Conservation (phyloP, 2,888 invertebrate species). For the Synergus japonicus region DNA sequence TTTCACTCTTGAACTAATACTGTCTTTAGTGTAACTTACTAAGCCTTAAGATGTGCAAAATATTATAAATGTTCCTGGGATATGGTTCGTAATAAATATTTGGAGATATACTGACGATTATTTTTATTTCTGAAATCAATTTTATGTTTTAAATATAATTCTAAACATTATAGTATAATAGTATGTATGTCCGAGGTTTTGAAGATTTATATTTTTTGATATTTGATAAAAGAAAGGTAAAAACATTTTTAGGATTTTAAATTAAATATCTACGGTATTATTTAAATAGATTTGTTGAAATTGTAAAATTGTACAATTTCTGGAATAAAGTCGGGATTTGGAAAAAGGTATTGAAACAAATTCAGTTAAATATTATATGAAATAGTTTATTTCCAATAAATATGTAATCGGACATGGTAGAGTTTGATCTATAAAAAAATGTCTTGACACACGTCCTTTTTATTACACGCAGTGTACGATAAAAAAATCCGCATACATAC, state of each 20-base stretch:
- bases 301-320: background rate
- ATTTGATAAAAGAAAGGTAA: background rate
- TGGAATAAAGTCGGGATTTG: background rate
- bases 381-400: conserved; percentile 40
- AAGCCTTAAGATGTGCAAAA: background rate
- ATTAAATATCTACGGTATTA: background rate
- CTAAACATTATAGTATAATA: too few relatives aligned
- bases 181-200: too few relatives aligned
- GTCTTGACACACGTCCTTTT: conserved; percentile 22
- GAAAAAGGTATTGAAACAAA: background rate
- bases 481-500: conserved; percentile 26
- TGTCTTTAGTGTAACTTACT: background rate
- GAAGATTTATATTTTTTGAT: too few relatives aligned
- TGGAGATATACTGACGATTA: background rate
- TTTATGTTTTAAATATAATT: background rate
- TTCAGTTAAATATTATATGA: conserved; percentile 14
- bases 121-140: background rate
- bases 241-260: background rate
- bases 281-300: too few relatives aligned
- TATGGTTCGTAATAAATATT: background rate
- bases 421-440: conserved; percentile 20
- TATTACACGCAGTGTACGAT: conserved; percentile 18
- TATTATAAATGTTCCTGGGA: background rate
- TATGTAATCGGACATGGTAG: conserved; percentile 28
- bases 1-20: too few relatives aligned